Base-by-base conservation (phyloP, 2,888 invertebrate genomes). In the Drosophila robusta region DNA sequence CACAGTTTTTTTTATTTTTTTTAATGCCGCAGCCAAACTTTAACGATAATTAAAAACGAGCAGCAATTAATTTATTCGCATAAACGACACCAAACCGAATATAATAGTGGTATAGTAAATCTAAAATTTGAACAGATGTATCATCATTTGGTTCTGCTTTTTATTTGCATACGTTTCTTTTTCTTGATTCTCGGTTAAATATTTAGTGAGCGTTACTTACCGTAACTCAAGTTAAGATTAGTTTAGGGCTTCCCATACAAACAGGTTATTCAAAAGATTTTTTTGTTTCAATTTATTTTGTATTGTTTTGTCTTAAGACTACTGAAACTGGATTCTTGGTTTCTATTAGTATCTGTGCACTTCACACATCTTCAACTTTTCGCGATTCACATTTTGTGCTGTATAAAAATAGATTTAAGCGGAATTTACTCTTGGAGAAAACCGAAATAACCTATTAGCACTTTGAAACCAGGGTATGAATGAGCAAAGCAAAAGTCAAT, bases 261-360 rank as follows among this genome's bases (percentile, higher is more conserved):
- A 54, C 72, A 73, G 70, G 71, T 73, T 73, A 55, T 73, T 73
- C 36, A 55, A 68, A 61, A 32, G 18, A 0, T 12, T n/a, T 29
- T 29, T 29, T 18, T 16, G 6, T 16, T 38, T 38, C 1, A 7
- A n/a, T 14, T 12, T 2, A 5, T 38, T 38, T 14, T 14, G 3
- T 5, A 7, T 39, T 14, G 18, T 12, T 42, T 29, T 41, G 39
- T 41, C 24, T 14, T 1, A 9, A 8, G 29, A 18, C 18, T 26
- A 34, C 14, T 7, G 36, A 12, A 70, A 58, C 45, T 70, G 56
- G 71, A 54, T 46, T 54, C 3, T 36, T 24, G 6, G 8, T 4
- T 8, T 24, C 11, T 24, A 32, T 32, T n/a, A 14, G 2, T 18
- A 26, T 18, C 16, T 26, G 9, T 7, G 9, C 9, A 38, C 12